phyloP scores from a whole-genome alignment of 2,888 invertebrate genomes.

The Xestia xanthographa region DNA sequence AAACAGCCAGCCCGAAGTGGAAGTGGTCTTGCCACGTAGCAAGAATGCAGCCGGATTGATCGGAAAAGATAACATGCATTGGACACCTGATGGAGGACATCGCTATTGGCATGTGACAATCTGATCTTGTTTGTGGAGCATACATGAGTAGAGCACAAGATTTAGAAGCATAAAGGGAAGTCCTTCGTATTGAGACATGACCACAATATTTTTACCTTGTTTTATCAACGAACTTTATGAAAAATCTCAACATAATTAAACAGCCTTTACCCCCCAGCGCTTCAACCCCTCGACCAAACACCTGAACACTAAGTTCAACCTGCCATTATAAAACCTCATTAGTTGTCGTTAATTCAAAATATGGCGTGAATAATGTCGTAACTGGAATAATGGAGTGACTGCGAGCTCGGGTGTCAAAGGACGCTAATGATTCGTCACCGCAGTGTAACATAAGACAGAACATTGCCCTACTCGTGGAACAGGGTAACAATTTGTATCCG shows the following conservation, averaged over 20 bases:
- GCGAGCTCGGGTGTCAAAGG: constrained; percentile 56
- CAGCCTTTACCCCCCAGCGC: neutral
- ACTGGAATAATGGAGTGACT: constrained; percentile 40
- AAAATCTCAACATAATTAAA: constrained; percentile 31
- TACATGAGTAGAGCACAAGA: too few relatives aligned
- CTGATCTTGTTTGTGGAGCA: too few relatives aligned
- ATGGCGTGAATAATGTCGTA: constrained; percentile 59
- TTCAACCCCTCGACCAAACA: constrained; percentile 9
- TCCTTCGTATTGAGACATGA: too few relatives aligned
- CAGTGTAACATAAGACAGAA: constrained; percentile 51
- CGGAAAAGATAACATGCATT: too few relatives aligned
- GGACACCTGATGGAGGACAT: too few relatives aligned
- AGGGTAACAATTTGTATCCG: constrained; percentile 19
- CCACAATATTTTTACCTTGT: too few relatives aligned
- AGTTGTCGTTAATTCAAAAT: constrained; percentile 54
- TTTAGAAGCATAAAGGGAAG: too few relatives aligned
- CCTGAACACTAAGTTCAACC: constrained; percentile 45
- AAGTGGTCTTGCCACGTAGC: too few relatives aligned
- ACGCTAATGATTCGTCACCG: constrained; percentile 59
- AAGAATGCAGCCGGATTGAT: too few relatives aligned
- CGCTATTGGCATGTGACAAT: too few relatives aligned
- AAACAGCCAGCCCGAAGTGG: too few relatives aligned
- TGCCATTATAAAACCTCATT: constrained; percentile 55
- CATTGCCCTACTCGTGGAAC: constrained; percentile 43
- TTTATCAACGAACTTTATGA: neutral